Conservation (phyloP, 2,797 vertebrate species). For the Botia almorhae region DNA sequence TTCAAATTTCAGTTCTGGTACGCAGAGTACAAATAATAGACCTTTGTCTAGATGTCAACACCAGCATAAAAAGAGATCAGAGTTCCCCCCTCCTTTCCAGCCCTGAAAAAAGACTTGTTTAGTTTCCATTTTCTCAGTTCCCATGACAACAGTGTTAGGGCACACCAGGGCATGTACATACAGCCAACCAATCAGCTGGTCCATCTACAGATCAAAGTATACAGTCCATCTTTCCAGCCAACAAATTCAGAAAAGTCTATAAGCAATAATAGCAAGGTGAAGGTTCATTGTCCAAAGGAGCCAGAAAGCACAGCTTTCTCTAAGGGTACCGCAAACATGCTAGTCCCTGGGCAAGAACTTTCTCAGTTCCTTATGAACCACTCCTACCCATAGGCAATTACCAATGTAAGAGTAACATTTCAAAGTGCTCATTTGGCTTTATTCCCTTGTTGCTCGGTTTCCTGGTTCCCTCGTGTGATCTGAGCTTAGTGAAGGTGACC, state of each 20-base stretch:
- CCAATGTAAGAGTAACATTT: constrained; percentile 5
- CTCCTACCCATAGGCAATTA: neutral
- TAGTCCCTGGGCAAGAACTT: constrained; percentile 4
- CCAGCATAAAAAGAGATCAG: constrained; percentile 54
- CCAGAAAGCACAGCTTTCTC: constrained; percentile 47
- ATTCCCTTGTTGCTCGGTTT: constrained; percentile 32
- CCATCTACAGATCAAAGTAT: constrained; percentile 8
- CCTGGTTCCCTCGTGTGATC: constrained; percentile 39
- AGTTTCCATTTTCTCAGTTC: constrained; percentile 63
- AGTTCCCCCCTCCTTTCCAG: constrained; percentile 56
- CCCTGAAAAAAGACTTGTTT: constrained; percentile 56
- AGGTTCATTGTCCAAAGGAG: constrained; percentile 60
- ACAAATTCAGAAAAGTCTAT: constrained; percentile 40
- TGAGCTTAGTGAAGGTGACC: constrained; percentile 54
- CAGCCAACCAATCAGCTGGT: constrained; percentile 65
- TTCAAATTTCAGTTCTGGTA: constrained; percentile 13
- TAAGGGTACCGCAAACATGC: constrained; percentile 34
- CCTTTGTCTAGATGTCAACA: constrained; percentile 74
- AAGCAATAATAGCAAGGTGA: constrained; percentile 67
- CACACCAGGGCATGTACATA: constrained; percentile 65
- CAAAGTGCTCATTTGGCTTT: constrained; percentile 23
- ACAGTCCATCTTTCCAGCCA: too few relatives aligned
- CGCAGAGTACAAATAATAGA: constrained; percentile 69
- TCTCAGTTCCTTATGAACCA: neutral
- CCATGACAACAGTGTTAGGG: constrained; percentile 68